Evolutionary conservation across 2,888 invertebrate genomes (phyloP).

Genomic region (Drepana falcataria): DNA sequence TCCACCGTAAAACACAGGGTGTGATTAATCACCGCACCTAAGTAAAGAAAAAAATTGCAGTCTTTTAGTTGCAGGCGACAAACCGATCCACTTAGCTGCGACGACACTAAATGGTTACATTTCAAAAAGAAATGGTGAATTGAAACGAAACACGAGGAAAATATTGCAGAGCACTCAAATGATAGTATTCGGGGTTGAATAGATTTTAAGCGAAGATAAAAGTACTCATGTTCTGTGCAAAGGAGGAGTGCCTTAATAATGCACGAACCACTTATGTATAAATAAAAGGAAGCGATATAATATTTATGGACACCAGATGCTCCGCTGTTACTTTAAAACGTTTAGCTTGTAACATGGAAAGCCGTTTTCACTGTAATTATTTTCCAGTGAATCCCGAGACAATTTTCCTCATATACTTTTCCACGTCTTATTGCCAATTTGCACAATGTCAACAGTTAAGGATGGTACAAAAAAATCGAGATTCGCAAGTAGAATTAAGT

Average conservation of each 20-base stretch:
- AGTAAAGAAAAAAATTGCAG: too few relatives aligned
- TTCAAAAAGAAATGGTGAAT: neutral
- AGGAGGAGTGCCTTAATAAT: neutral
- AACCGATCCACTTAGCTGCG: too few relatives aligned
- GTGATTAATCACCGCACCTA: too few relatives aligned
- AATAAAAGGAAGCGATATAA: neutral
- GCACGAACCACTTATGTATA: neutral
- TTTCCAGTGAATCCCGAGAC: slow-evolving; percentile 14
- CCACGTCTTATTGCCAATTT: slow-evolving; percentile 1
- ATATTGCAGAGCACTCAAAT: too few relatives aligned
- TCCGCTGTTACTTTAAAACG: slow-evolving; percentile 19
- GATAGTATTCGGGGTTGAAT: neutral
- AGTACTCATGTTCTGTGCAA: neutral
- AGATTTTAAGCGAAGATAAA: neutral
- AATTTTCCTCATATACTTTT: slow-evolving; percentile 18
- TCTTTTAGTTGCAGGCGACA: too few relatives aligned
- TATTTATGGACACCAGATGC: neutral
- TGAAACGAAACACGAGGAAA: neutral
- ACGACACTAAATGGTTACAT: too few relatives aligned
- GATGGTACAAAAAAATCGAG: neutral
- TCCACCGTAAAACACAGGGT: too few relatives aligned
- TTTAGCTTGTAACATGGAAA: slow-evolving; percentile 19
- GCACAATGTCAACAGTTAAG: neutral
- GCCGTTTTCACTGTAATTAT: slow-evolving; percentile 28
- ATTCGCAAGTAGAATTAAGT: neutral